Base-by-base conservation (phyloP, 2,797 vertebrate genomes). In the Xenops minutus region DNA sequence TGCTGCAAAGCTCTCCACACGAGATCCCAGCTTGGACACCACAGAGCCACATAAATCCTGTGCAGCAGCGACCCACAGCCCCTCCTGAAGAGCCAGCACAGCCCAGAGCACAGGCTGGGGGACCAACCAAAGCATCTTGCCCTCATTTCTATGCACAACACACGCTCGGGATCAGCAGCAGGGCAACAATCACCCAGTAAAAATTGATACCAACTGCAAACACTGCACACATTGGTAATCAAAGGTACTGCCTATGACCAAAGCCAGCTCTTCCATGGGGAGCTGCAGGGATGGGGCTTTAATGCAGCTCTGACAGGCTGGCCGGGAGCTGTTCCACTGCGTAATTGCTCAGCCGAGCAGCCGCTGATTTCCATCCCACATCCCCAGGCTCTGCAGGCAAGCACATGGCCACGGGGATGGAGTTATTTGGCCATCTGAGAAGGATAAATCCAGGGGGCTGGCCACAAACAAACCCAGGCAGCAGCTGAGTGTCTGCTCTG, bases 351-450 rank as follows among this genome's bases (percentile, higher is more conserved):
- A 77, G 15, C 4, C 14, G 68, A 92, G 92, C 95, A 52, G 62
- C 46, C 9, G 1, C 91, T 84, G 76, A 96, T 95, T 85, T 49
- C 56, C 90, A 63, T 49, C 17, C 77, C 26, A 20, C 19, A 48
- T 56, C 95, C 93, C 72, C 85, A 17, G 91, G 95, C 89, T 92
- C 95, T 88, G 92, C 74, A 96, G 79, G 59, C 95, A 39, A 89
- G 72, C 62, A 83, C 93, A 96, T 52, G 78, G 92, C 91, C 95
- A 52, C n/a, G 0, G 93, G 93, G 87, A 94, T 83, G 81, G 77
- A 93, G 72, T 71, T 92, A 75, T 85, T 93, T 73, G 90, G 82
- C 91, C 76, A 54, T 21, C 58, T 15, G 84, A 95, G 92, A 79
- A 67, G 88, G 75, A 88, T 72, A 92, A 95, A 96, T 89, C 49